Conservation (phyloP, 2,797 vertebrate species). For the Huso huso region DNA sequence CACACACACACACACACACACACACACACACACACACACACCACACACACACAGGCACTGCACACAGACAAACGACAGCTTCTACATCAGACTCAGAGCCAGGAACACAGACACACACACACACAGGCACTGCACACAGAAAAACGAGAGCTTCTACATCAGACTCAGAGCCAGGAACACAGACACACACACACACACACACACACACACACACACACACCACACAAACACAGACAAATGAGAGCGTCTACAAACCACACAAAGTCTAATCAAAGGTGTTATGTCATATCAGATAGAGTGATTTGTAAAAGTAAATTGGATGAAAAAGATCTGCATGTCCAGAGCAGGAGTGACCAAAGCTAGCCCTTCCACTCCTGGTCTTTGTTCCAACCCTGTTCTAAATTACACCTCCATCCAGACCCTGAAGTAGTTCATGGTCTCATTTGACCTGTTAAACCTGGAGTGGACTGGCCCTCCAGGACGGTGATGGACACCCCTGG, state of each 20-base stretch:
- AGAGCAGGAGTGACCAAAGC: too few species aligned
- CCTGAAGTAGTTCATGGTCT: too few species aligned
- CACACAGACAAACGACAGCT: not conserved
- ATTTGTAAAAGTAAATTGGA: too few species aligned
- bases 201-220: constrained; percentile 5
- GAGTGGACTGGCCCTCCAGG: too few species aligned
- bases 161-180: not conserved
- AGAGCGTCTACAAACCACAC: constrained; percentile 18
- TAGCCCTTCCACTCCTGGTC: too few species aligned
- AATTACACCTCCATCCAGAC: too few species aligned
- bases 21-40: constrained; percentile 2
- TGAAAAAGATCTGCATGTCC: too few species aligned
- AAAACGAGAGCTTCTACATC: not conserved
- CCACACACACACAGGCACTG: constrained; percentile 11
- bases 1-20: not conserved
- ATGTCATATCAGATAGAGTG: too few species aligned
- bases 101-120: not conserved
- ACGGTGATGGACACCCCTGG: too few species aligned
- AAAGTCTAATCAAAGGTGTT: too few species aligned
- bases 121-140: constrained; percentile 3
- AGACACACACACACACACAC: constrained; percentile 1
- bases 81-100: not conserved
- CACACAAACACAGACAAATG: not conserved
- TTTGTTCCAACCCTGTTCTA: too few species aligned
- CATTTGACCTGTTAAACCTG: too few species aligned